Evolutionary conservation across 2,888 invertebrate species (phyloP).

Genomic region (Cosmia pyralina): DNA sequence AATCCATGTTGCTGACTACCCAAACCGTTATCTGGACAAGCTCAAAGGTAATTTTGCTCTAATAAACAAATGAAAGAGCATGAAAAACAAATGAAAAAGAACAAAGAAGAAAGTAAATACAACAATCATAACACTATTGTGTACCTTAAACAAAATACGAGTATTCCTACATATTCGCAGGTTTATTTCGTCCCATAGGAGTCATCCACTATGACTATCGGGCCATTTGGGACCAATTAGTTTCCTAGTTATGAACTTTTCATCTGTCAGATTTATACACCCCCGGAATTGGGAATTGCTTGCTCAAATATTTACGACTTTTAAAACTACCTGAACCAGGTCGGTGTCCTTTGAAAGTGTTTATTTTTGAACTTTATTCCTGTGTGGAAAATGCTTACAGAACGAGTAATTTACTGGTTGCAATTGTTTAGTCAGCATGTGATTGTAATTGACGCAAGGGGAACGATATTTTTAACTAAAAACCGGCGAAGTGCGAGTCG

Average conservation of each 20-base stretch:
- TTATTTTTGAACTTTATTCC: conserved; percentile 26
- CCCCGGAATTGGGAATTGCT: conserved; percentile 67
- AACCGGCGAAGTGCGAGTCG: no score
- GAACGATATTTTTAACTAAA: neutral
- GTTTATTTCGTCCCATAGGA: conserved; percentile 70
- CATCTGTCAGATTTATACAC: conserved; percentile 76
- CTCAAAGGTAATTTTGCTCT: conserved; percentile 1
- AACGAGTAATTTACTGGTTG: neutral
- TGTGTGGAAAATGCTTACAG: neutral
- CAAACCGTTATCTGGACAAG: no score
- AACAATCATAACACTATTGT: conserved; percentile 36
- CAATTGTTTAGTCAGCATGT: neutral
- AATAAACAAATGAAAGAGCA: conserved; percentile 5
- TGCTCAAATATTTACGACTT: conserved; percentile 65
- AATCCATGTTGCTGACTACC: no score
- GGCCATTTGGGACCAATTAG: conserved; percentile 80
- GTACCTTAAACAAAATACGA: conserved; percentile 54
- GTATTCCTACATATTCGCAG: conserved; percentile 57
- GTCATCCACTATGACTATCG: conserved; percentile 78
- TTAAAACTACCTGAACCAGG: conserved; percentile 56
- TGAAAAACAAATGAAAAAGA: conserved; percentile 16
- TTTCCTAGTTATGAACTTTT: conserved; percentile 84
- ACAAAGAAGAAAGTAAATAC: conserved; percentile 25
- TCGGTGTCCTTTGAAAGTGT: conserved; percentile 35
- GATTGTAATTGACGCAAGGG: neutral